phyloP scores from a whole-genome alignment of 1,140 invertebrate genomes.

The Drosophila baimaii region DNA sequence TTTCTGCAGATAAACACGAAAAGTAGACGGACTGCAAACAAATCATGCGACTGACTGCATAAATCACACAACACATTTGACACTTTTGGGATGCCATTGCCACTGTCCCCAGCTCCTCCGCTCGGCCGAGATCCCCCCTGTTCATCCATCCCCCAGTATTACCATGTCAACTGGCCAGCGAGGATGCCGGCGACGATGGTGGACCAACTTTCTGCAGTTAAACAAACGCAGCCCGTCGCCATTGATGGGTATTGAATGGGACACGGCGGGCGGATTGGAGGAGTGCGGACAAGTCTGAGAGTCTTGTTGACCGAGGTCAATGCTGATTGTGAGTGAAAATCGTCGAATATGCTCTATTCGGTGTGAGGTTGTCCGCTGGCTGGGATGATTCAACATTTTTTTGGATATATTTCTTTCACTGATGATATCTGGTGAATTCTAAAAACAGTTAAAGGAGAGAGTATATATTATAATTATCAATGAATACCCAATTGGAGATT shows the following conservation, averaged over 20 bases:
- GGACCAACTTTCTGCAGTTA: slow-evolving; percentile 59
- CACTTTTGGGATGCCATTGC: slow-evolving; percentile 79
- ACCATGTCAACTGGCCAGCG: slow-evolving; percentile 38
- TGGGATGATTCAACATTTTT: no score
- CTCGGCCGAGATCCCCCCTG: neutral
- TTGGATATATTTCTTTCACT: no score
- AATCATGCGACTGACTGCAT: slow-evolving; percentile 83
- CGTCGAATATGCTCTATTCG: slow-evolving; percentile 31
- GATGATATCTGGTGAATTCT: no score
- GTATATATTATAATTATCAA: no score
- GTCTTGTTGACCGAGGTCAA: slow-evolving; percentile 54
- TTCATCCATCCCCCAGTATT: slow-evolving; percentile 33
- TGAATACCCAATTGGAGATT: no score
- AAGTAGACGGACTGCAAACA: slow-evolving; percentile 81
- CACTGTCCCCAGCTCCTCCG: slow-evolving; percentile 10
- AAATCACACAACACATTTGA: slow-evolving; percentile 83
- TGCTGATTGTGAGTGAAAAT: slow-evolving; percentile 49
- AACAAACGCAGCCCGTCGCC: slow-evolving; percentile 54
- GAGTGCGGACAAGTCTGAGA: neutral
- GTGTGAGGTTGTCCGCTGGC: neutral
- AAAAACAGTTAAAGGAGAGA: no score
- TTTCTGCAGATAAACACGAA: slow-evolving; percentile 80
- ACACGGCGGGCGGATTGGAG: slow-evolving; percentile 14
- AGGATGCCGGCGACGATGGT: slow-evolving; percentile 15
- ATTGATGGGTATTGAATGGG: slow-evolving; percentile 64